Evolutionary conservation across 2,797 vertebrate genomes (phyloP).

Genomic region (Phrynocephalus guinanensis): DNA sequence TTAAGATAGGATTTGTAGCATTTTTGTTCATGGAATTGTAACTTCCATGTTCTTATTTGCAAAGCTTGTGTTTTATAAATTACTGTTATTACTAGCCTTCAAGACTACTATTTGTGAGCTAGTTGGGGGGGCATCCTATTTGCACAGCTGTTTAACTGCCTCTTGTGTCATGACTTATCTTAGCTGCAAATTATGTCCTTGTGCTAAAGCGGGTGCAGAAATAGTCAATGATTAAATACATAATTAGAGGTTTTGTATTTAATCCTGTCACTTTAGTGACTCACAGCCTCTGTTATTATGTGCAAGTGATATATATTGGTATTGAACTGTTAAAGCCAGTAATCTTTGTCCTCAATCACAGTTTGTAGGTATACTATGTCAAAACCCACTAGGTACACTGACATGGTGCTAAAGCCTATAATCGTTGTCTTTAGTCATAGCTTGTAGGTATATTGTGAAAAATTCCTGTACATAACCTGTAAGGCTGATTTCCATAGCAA

Average conservation of each 20-base stretch:
- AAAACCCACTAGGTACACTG: not conserved
- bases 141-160: conserved; percentile 36
- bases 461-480: not conserved
- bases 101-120: conserved; percentile 21
- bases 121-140: conserved; percentile 12
- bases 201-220: conserved; percentile 35
- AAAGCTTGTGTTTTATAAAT: conserved; percentile 14
- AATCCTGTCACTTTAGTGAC: conserved; percentile 63
- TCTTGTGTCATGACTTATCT: conserved; percentile 24
- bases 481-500: no score
- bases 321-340: conserved; percentile 54
- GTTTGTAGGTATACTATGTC: conserved; percentile 10
- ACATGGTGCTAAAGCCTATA: conserved; percentile 47
- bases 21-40: not conserved
- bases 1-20: not conserved
- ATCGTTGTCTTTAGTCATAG: conserved; percentile 38
- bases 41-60: not conserved
- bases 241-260: conserved; percentile 72
- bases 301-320: conserved; percentile 53
- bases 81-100: conserved; percentile 22
- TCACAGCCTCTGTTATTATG: conserved; percentile 71
- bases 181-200: conserved; percentile 29
- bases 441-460: conserved; percentile 11
- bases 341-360: conserved; percentile 40
- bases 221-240: conserved; percentile 64